These are phyloP conservation scores for Halcyon smyrnensis DNA, from an alignment of 2,797 vertebrate species.

Conservation along the genomic window DNA sequence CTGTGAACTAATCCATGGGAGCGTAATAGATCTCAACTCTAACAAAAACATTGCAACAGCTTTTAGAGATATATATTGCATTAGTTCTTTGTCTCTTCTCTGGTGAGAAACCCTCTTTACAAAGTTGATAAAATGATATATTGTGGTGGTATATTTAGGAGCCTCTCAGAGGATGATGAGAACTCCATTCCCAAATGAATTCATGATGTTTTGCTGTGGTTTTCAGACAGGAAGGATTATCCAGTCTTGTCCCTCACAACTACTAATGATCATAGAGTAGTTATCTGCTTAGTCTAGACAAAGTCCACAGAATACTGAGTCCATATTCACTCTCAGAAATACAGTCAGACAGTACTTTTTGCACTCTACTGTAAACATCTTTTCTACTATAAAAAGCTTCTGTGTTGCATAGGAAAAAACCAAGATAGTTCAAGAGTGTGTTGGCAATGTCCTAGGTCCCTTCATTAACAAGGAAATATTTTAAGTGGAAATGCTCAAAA, in stretches of 20 bases:
- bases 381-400: not conserved
- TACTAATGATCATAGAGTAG: not conserved
- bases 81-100: not conserved
- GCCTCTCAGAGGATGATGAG: not conserved
- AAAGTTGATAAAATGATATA: not conserved
- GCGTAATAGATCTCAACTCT: not conserved
- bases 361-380: not conserved
- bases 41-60: not conserved
- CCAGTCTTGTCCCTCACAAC: not conserved
- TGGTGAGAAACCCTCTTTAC: not conserved
- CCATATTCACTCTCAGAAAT: not conserved
- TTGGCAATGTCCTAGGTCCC: not conserved
- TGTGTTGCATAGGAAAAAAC: not conserved
- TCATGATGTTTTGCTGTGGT: not conserved
- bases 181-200: not conserved
- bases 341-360: not conserved
- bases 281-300: not conserved
- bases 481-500: not conserved
- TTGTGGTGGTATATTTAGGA: not conserved
- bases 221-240: not conserved
- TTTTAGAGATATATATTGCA: not conserved
- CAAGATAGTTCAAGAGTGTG: not conserved
- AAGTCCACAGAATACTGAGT: not conserved
- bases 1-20: not conserved
- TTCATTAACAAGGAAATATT: not conserved